Percentiles rank a stretch among this genome's conserved stretches.
phyloP scores from a whole-genome alignment of 92 coral and sea anemone genomes.

The Scolanthus callimorphus region DNA sequence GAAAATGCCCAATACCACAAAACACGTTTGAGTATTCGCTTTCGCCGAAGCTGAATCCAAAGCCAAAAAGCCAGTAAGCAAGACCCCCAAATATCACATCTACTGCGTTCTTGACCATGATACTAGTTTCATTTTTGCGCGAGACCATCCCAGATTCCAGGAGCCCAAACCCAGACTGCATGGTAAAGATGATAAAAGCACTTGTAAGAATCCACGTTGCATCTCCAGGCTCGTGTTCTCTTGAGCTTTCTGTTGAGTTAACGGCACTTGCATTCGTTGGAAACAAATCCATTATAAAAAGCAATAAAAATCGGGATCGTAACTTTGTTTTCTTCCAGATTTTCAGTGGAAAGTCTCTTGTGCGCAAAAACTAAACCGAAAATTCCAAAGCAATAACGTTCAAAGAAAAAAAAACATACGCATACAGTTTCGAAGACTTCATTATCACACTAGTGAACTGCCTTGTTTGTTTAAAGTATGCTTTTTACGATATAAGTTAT shows the following conservation, averaged over 20 bases:
- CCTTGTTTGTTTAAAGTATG: too few species aligned
- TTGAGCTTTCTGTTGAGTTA: not conserved
- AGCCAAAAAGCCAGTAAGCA: constrained; percentile 53
- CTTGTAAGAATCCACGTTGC: constrained; percentile 56
- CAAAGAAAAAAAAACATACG: too few species aligned
- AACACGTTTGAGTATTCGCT: constrained; percentile 10
- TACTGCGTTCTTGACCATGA: constrained; percentile 54
- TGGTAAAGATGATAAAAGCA: constrained; percentile 46
- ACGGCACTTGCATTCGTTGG: not conserved
- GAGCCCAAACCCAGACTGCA: constrained; percentile 61
- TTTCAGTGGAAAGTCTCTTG: too few species aligned
- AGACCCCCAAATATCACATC: constrained; percentile 62
- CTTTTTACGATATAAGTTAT: too few species aligned
- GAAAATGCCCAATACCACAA: constrained; percentile 45
- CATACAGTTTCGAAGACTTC: too few species aligned
- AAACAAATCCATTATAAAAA: too few species aligned
- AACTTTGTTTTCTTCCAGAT: too few species aligned
- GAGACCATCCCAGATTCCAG: constrained; percentile 50
- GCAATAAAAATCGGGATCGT: too few species aligned
- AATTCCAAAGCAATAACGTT: too few species aligned
- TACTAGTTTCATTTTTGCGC: constrained; percentile 42
- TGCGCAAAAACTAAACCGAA: too few species aligned
- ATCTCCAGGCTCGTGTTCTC: constrained; percentile 18
- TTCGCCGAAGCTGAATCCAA: constrained; percentile 52
- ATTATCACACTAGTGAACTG: too few species aligned